A percentile compares a stretch with the other conserved stretches of the same genome.
These are phyloP conservation scores for Dusona sp. DNA, from an alignment of 2,888 invertebrate genomes.

Conservation along the genomic window DNA sequence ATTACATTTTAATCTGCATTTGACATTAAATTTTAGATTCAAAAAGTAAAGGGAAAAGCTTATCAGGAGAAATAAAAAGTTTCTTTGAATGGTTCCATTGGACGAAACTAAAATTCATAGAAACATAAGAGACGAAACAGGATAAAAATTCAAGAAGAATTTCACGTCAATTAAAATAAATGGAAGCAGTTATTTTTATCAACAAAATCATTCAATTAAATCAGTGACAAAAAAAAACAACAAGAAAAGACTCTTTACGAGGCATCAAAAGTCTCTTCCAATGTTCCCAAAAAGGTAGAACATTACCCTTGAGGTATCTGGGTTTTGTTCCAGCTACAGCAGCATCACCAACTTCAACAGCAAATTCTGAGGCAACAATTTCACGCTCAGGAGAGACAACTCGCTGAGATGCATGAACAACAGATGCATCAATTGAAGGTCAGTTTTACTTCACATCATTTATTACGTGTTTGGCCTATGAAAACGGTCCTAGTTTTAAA, in stretches of 20 bases:
- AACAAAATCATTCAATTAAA: background rate
- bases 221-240: background rate
- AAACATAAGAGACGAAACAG: background rate
- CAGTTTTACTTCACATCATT: constrained; percentile 72
- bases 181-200: background rate
- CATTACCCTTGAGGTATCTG: constrained; percentile 82
- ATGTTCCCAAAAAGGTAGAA: constrained; percentile 70
- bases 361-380: constrained; percentile 96
- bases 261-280: constrained; percentile 32
- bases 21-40: background rate
- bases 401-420: constrained; percentile 95
- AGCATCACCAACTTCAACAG: constrained; percentile 96
- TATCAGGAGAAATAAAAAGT: background rate
- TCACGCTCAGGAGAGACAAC: constrained; percentile 95
- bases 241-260: background rate
- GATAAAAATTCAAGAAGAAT: background rate
- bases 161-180: background rate
- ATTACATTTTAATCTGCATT: background rate
- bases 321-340: constrained; percentile 92
- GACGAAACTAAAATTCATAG: background rate
- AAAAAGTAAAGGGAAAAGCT: background rate
- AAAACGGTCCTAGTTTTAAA: background rate
- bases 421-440: constrained; percentile 96
- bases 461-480: background rate
- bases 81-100: background rate